Percentiles rank a stretch among this genome's conserved stretches.
phyloP scores from a whole-genome alignment of 53 echinoderm and acorn worm genomes.

The Echinometra lucunter region DNA sequence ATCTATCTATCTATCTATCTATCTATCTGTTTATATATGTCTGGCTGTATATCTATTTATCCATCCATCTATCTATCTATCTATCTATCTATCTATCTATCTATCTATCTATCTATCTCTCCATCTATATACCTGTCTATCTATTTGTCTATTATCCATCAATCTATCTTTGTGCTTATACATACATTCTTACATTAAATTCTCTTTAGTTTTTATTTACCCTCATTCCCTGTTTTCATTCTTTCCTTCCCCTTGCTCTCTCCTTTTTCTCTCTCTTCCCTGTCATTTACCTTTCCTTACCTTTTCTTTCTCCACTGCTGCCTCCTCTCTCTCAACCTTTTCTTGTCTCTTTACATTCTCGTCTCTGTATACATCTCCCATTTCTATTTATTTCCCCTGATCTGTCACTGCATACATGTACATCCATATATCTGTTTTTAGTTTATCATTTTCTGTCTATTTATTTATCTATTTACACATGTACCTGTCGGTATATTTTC shows the following conservation, averaged over 20 bases:
- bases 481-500: conserved; percentile 39
- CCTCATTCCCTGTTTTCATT: too few species aligned
- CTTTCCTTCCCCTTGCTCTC: neutral
- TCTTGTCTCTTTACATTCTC: neutral
- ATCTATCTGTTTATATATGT: neutral
- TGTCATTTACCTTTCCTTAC: neutral
- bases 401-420: conserved; percentile 44
- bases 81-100: neutral
- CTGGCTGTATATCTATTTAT: neutral
- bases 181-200: too few species aligned
- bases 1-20: neutral
- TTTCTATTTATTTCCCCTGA: conserved; percentile 48
- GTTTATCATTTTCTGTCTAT: conserved; percentile 54
- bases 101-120: neutral
- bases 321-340: too few species aligned
- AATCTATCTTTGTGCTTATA: too few species aligned
- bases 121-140: neutral
- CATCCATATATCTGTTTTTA: conserved; percentile 53
- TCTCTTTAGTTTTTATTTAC: too few species aligned
- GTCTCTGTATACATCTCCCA: conserved; percentile 24
- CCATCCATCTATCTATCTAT: neutral
- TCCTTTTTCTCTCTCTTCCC: neutral
- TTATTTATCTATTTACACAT: conserved; percentile 57
- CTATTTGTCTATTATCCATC: neutral
- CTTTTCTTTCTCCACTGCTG: too few species aligned